Percentiles rank a stretch among this genome's conserved stretches.
phyloP scores from a whole-genome alignment of 2,797 vertebrate species.

The Apogon hyalosoma region DNA sequence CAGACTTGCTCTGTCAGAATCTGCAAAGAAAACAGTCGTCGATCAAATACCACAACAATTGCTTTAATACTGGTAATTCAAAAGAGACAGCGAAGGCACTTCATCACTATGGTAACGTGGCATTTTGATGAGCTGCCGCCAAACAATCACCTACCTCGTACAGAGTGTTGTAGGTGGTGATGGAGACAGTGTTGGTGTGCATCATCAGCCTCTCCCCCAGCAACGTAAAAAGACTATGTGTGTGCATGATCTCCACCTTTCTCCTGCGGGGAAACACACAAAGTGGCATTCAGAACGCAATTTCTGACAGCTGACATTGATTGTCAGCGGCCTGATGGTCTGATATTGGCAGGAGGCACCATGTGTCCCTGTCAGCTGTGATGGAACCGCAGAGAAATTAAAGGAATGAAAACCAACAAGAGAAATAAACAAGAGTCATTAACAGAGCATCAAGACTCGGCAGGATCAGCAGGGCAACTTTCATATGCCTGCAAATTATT shows the following conservation, averaged over 20 bases:
- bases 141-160: slow-evolving; percentile 89
- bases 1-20: slow-evolving; percentile 99
- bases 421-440: slow-evolving; percentile 46
- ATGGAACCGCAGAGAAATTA: slow-evolving; percentile 30
- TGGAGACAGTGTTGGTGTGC: slow-evolving; percentile 96
- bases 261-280: slow-evolving; percentile 80
- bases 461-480: slow-evolving; percentile 16
- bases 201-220: slow-evolving; percentile 97
- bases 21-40: slow-evolving; percentile 70
- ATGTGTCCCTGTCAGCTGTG: slow-evolving; percentile 51
- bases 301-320: slow-evolving; percentile 52
- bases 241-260: slow-evolving; percentile 99
- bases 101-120: slow-evolving; percentile 3
- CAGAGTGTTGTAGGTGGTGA: slow-evolving; percentile 98
- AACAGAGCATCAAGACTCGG: slow-evolving; percentile 7
- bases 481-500: slow-evolving; percentile 34
- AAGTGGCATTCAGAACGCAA: slow-evolving; percentile 31
- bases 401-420: slow-evolving; percentile 35
- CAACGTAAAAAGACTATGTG: slow-evolving; percentile 98
- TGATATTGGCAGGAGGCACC: slow-evolving; percentile 51
- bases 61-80: neutral
- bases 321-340: slow-evolving; percentile 46
- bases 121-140: slow-evolving; percentile 6
- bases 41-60: slow-evolving; percentile 18
- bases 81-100: neutral